These are phyloP conservation scores for Channa striata DNA, from an alignment of 2,797 vertebrate genomes.

Conservation along the genomic window DNA sequence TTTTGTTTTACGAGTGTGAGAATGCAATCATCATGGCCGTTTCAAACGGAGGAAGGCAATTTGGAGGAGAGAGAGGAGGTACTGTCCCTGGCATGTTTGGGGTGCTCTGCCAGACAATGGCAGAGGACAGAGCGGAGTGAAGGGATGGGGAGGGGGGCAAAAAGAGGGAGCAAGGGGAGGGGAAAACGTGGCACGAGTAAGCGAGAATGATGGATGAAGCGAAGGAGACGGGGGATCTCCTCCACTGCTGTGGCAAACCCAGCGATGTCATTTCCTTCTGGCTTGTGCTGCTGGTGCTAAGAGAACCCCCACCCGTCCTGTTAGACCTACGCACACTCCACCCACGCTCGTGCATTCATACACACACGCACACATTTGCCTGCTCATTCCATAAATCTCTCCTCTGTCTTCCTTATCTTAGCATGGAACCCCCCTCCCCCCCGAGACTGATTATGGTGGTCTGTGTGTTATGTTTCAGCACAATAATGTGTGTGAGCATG, in stretches of 20 bases:
- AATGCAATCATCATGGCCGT: constrained; percentile 70
- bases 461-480: constrained; percentile 19
- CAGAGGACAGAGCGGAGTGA: constrained; percentile 14
- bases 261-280: constrained; percentile 66
- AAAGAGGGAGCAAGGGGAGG: background rate
- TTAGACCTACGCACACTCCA: constrained; percentile 25
- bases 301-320: constrained; percentile 7
- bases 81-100: constrained; percentile 69
- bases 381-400: constrained; percentile 69
- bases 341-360: constrained; percentile 25
- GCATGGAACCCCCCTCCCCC: constrained; percentile 34
- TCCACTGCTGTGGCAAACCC: constrained; percentile 50
- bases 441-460: constrained; percentile 59
- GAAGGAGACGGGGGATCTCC: constrained; percentile 35
- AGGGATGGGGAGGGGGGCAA: constrained; percentile 29
- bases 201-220: constrained; percentile 59
- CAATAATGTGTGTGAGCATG: constrained; percentile 15
- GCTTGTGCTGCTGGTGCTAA: constrained; percentile 42
- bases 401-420: constrained; percentile 43
- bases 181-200: constrained; percentile 5
- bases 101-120: constrained; percentile 51
- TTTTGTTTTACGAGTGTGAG: constrained; percentile 62
- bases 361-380: constrained; percentile 38
- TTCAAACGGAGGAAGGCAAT: constrained; percentile 65
- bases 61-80: constrained; percentile 47